Base-by-base conservation (phyloP, 2,888 invertebrate genomes). In the Thecophora atra region DNA sequence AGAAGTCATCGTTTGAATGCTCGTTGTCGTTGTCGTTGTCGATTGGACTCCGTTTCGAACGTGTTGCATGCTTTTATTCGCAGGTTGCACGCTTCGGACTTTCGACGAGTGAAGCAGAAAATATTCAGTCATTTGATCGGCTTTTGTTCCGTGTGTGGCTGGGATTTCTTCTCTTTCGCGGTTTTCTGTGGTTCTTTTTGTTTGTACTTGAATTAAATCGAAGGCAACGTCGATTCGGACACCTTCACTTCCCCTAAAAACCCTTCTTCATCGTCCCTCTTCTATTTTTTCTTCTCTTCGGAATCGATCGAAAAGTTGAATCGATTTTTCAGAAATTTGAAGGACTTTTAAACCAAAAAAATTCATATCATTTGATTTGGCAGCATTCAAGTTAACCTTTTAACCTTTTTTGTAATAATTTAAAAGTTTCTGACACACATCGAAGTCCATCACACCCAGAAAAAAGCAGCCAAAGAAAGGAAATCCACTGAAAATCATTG, bases 371-470 rank as follows among this genome's bases (percentile, higher is more conserved):
- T n/a, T n/a, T n/a, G n/a, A n/a, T 24, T 58, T 58, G 44, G 13
- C 44, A 44, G 44, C 44, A 47, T n/a, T 17, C 3, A 5, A 4
- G 47, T 47, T 60, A 60, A 60, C 28, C 60, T 60, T 37, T 37
- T 37, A 11, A 37, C 37, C 37, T 37, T 37, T 37, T 37, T 37
- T 37, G 6, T 37, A 37, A 37, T 37, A 6, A 8, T 60, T 60
- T 15, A 6, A 17, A 60, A 30, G 26, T 30, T n/a, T 30, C 15
- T n/a, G 30, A n/a, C 17, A 60, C 5, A n/a, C 28, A 60, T 28
- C n/a, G 11, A 26, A 15, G 17, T n/a, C 11, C 30, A 26, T 60
- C 60, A 26, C 60, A 60, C 60, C 60, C 60, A 30, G 17, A 60
- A 30, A 60, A n/a, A 1, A 17, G 19, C 3, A 17, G 30, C 30